Evolutionary conservation across 64 coral and sea anemone species (phyloP).

Genomic region (Pocillopora verrucosa): DNA sequence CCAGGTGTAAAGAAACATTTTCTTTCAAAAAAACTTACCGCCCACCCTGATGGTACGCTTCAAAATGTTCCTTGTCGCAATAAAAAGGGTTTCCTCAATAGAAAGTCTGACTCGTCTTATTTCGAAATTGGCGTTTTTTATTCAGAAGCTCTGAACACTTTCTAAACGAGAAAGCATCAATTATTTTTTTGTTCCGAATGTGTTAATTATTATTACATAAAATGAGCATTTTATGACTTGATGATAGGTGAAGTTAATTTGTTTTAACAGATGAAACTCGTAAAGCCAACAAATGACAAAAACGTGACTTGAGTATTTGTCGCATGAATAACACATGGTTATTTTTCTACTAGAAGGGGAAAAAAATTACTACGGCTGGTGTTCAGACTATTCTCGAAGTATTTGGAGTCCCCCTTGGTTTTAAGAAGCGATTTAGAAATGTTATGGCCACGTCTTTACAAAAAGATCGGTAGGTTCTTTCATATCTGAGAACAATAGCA

Average conservation of each 20-base stretch:
- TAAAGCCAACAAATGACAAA: not conserved
- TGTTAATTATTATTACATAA: not conserved
- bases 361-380: not conserved
- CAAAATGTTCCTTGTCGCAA: too few species aligned
- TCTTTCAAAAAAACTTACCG: too few species aligned
- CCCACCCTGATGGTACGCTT: too few species aligned
- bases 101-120: too few species aligned
- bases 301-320: not conserved
- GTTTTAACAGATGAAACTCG: not conserved
- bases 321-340: not conserved
- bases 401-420: not conserved
- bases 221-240: not conserved
- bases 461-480: not conserved
- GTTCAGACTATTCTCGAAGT: not conserved
- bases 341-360: not conserved
- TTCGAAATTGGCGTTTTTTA: not conserved
- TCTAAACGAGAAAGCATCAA: not conserved
- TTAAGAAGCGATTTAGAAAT: not conserved
- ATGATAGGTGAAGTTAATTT: not conserved
- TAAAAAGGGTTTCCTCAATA: too few species aligned
- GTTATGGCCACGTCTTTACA: not conserved
- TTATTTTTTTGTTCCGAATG: not conserved
- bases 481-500: not conserved
- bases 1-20: too few species aligned
- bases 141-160: not conserved